Base-by-base conservation (phyloP, 2,113 vertebrate genomes). In the Lepus europaeus region DNA sequence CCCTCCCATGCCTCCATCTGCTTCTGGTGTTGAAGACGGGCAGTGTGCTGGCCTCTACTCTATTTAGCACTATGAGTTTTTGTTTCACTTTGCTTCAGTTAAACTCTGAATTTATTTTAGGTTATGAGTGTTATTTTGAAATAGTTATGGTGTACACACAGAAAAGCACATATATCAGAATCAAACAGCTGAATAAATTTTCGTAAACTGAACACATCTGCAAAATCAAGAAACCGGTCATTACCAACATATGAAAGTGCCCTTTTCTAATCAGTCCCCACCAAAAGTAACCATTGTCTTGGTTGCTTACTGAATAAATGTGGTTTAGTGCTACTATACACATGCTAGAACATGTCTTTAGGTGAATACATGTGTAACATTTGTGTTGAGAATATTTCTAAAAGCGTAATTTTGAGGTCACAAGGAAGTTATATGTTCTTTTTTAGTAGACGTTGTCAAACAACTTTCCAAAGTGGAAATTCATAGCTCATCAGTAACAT, bases 21-120 rank as follows among this genome's bases (percentile, higher is more conserved):
- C 10, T 77, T 91, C 61, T n/a, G 3, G 70, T 45, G 22, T n/a
- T 87, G 8, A 36, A 68, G 13, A 1, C 16, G 39, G 10, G 5
- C 12, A 53, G 5, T 72, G 8, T 25, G 22, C 64, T 33, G 23
- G 3, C 3, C 6, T 82, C 27, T 89, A 45, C 53, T 89, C 51
- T 33, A 51, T 36, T 89, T 73, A 85, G 11, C 27, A 68, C 27
- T n/a, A 2, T 68, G 45, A 22, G 12, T 53, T 45, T 70, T 81
- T 59, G 16, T 70, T 89, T 79, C 64, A 85, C 3, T 80, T 80
- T 72, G 29, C 56, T 59, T 70, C n/a, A 85, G 31, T 6, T 39
- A 66, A 7, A 64, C 19, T 91, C 83, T 73, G 36, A 70, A 76
- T 29, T 88, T 84, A 93, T 81, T 93, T 94, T 76, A 64, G 29